Evolutionary conservation across 1,140 invertebrate species (phyloP).

Genomic region (Theocolax elegans): DNA sequence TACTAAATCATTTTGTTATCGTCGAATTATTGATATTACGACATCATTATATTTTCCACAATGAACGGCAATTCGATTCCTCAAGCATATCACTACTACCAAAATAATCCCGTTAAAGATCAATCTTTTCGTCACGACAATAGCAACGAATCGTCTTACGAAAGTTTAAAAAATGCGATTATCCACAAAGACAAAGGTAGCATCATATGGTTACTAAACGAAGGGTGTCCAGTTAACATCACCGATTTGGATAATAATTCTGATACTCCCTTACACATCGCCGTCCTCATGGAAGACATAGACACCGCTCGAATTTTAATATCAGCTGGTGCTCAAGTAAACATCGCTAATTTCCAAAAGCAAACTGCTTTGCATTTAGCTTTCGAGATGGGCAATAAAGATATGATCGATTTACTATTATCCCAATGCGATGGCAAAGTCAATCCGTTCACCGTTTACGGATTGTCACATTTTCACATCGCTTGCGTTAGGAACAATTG

Average conservation of each 20-base stretch:
- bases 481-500: constrained; percentile 26
- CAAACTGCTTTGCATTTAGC: constrained; percentile 18
- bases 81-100: neutral
- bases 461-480: constrained; percentile 31
- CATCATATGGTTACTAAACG: constrained; percentile 20
- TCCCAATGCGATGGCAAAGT: constrained; percentile 1
- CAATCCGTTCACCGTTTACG: constrained; percentile 31
- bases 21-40: too few species aligned
- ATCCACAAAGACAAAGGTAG: neutral
- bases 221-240: constrained; percentile 20
- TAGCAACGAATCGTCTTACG: neutral
- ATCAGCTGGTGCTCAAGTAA: neutral
- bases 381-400: neutral
- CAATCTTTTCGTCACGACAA: neutral
- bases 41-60: too few species aligned
- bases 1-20: too few species aligned
- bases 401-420: constrained; percentile 18
- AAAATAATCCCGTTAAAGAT: neutral
- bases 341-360: neutral
- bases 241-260: neutral
- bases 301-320: constrained; percentile 3
- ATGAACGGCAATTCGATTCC: constrained; percentile 20
- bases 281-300: neutral
- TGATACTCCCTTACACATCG: constrained; percentile 16
- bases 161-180: constrained; percentile 10